A percentile compares a stretch with the other conserved stretches of the same genome.
These are phyloP conservation scores for Echeneis naucrates DNA, from an alignment of 2,797 vertebrate genomes.

Conservation along the genomic window DNA sequence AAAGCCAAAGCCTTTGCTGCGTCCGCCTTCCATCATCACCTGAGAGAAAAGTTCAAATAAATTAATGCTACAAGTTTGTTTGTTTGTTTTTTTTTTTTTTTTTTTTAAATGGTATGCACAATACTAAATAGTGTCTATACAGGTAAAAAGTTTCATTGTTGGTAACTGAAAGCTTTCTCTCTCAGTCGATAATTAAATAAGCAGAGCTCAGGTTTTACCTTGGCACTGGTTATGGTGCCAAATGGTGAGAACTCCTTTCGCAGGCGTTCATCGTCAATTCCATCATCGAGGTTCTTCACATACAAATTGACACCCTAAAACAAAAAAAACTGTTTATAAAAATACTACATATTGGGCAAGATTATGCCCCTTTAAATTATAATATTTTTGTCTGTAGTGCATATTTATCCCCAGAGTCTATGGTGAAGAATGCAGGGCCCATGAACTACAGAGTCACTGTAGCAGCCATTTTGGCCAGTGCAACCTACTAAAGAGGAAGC, in stretches of 20 bases:
- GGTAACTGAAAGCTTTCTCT: background rate
- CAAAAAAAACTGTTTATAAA: slow-evolving; percentile 12
- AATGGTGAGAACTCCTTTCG: slow-evolving; percentile 86
- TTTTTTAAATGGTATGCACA: background rate
- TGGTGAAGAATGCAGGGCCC: slow-evolving; percentile 57
- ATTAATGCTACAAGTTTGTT: background rate
- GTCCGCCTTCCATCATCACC: slow-evolving; percentile 98
- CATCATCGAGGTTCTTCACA: slow-evolving; percentile 98
- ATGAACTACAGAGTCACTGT: slow-evolving; percentile 76
- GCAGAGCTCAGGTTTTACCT: slow-evolving; percentile 67
- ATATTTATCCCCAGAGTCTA: slow-evolving; percentile 75
- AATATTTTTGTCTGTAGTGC: slow-evolving; percentile 66
- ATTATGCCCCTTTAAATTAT: background rate
- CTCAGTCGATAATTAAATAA: background rate
- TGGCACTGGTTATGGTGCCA: slow-evolving; percentile 87
- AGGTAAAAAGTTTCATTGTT: too few species aligned
- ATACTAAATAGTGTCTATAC: background rate
- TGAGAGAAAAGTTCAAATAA: slow-evolving; percentile 54
- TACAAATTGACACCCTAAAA: slow-evolving; percentile 96
- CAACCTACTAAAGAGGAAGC: slow-evolving; percentile 55
- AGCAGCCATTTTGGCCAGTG: slow-evolving; percentile 81
- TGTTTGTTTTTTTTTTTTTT: too few species aligned
- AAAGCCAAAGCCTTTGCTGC: slow-evolving; percentile 98
- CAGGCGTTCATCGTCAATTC: slow-evolving; percentile 91
- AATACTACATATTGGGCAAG: background rate